These are phyloP conservation scores for Stegophylla sp. DNA, from an alignment of 2,888 invertebrate genomes.

Conservation along the genomic window DNA sequence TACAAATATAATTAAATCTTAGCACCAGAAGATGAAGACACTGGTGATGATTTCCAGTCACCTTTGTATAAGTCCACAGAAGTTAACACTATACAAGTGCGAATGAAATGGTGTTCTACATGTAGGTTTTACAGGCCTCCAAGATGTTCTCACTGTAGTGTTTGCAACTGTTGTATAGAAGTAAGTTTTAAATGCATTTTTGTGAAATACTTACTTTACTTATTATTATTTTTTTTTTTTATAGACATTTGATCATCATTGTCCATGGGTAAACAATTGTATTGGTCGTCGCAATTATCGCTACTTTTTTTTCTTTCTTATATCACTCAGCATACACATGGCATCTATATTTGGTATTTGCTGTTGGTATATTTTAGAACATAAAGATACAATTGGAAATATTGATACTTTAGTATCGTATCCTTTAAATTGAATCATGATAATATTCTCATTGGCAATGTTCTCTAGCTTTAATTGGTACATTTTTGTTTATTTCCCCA, in stretches of 20 bases:
- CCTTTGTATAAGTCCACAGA: conserved; percentile 96
- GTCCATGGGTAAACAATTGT: conserved; percentile 97
- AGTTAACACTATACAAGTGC: conserved; percentile 96
- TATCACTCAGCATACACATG: conserved; percentile 97
- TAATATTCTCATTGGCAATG: too few relatives aligned
- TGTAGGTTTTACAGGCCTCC: conserved; percentile 99
- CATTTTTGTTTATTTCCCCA: too few relatives aligned
- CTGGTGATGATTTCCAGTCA: conserved; percentile 96
- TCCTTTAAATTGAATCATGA: conserved; percentile 62
- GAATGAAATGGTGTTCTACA: conserved; percentile 99
- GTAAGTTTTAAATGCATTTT: conserved; percentile 67
- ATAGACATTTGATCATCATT: conserved; percentile 99
- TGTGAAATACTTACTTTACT: conserved; percentile 37
- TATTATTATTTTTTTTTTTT: conserved; percentile 65
- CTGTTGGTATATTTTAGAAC: conserved; percentile 87
- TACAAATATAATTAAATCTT: conserved; percentile 60
- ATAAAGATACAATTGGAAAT: conserved; percentile 80
- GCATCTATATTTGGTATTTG: conserved; percentile 94
- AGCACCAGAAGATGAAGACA: conserved; percentile 96
- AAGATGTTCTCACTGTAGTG: conserved; percentile 97
- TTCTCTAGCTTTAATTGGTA: too few relatives aligned
- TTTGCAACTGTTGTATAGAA: conserved; percentile 98
- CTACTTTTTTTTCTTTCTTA: conserved; percentile 98
- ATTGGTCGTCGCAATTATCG: conserved; percentile 97
- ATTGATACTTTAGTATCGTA: conserved; percentile 68